Evolutionary conservation across 2,888 invertebrate species (phyloP).

Genomic region (Leptothorax acervorum): DNA sequence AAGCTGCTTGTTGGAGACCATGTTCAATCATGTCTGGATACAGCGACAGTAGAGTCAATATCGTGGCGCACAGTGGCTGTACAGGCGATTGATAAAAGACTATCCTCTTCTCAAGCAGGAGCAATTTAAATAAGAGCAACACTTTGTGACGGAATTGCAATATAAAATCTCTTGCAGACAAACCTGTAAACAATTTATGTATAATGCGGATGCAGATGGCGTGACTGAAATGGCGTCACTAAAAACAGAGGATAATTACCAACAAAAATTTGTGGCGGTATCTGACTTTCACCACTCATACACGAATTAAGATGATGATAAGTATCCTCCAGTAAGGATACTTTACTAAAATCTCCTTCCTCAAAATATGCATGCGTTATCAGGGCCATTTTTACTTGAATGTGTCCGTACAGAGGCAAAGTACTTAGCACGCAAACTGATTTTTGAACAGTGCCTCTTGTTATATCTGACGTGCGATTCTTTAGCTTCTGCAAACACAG

Average conservation of each 20-base stretch:
- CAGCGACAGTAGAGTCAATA: slow-evolving; percentile 95
- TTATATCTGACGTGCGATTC: slow-evolving; percentile 97
- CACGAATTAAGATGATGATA: slow-evolving; percentile 96
- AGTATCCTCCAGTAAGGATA: slow-evolving; percentile 95
- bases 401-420: slow-evolving; percentile 96
- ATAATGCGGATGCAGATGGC: background rate
- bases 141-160: slow-evolving; percentile 96
- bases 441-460: slow-evolving; percentile 98
- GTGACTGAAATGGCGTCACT: background rate
- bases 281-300: slow-evolving; percentile 88
- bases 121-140: slow-evolving; percentile 95
- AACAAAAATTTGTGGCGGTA: slow-evolving; percentile 89
- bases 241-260: slow-evolving; percentile 86
- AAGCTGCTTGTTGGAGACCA: slow-evolving; percentile 94
- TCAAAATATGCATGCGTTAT: slow-evolving; percentile 99
- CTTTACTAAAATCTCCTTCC: slow-evolving; percentile 96
- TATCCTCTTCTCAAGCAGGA: slow-evolving; percentile 95
- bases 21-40: slow-evolving; percentile 95
- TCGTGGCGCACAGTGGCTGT: slow-evolving; percentile 93
- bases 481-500: slow-evolving; percentile 91
- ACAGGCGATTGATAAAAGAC: slow-evolving; percentile 98
- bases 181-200: slow-evolving; percentile 87
- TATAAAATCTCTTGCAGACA: slow-evolving; percentile 93
- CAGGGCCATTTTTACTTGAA: slow-evolving; percentile 97
- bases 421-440: slow-evolving; percentile 98